phyloP scores from a whole-genome alignment of 1,140 invertebrate genomes.

The Cheumatopsyche charites region DNA sequence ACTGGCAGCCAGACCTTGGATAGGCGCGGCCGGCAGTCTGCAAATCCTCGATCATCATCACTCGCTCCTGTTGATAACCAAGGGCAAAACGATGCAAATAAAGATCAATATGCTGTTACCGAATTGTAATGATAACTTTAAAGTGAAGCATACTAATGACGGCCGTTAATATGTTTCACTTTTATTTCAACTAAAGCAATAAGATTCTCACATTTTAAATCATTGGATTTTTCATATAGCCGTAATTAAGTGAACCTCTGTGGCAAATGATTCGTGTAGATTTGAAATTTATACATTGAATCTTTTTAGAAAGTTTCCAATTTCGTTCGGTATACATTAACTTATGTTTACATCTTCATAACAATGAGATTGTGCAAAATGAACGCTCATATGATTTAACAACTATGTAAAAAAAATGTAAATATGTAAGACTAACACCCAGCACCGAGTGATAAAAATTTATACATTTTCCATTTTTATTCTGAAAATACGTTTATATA shows the following conservation, averaged over 20 bases:
- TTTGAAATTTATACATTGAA: not conserved
- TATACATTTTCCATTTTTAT: constrained; percentile 27
- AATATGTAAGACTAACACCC: constrained; percentile 32
- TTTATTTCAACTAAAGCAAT: constrained; percentile 44
- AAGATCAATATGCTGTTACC: constrained; percentile 57
- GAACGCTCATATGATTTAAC: not conserved
- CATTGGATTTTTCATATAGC: constrained; percentile 1
- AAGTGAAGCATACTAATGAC: constrained; percentile 43
- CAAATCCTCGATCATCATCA: constrained; percentile 1
- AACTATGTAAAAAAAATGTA: constrained; percentile 18
- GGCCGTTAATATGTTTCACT: constrained; percentile 44
- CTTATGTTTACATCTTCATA: not conserved
- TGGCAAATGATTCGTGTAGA: constrained; percentile 15
- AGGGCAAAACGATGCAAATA: constrained; percentile 49
- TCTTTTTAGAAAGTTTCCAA: constrained; percentile 15
- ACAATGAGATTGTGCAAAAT: not conserved
- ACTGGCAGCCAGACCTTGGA: constrained; percentile 43
- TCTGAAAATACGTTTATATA: constrained; percentile 3
- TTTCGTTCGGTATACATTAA: no score
- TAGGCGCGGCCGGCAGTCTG: constrained; percentile 29
- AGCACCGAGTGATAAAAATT: constrained; percentile 42
- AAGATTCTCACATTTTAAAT: constrained; percentile 17
- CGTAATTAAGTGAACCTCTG: not conserved
- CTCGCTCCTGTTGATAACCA: constrained; percentile 36
- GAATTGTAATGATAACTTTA: constrained; percentile 54